phyloP scores from a whole-genome alignment of 2,888 invertebrate species.

The Xylota sylvarum region DNA sequence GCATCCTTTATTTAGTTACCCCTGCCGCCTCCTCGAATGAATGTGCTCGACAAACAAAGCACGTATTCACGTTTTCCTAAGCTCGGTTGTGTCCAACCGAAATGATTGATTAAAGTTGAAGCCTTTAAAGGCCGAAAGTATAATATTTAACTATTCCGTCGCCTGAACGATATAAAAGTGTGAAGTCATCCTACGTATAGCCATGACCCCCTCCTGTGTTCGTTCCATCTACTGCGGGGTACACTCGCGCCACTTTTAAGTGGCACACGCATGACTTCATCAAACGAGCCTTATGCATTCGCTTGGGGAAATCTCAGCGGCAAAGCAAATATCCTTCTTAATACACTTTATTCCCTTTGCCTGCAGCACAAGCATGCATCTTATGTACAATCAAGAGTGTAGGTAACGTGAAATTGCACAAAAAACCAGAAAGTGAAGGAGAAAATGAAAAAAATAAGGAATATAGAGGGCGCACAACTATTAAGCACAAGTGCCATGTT shows the following conservation, averaged over 20 bases:
- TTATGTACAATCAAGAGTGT: constrained; percentile 47
- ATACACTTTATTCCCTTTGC: constrained; percentile 24
- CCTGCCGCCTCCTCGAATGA: constrained; percentile 23
- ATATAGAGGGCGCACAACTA: constrained; percentile 74
- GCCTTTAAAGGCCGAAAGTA: constrained; percentile 39
- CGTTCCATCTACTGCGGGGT: background rate
- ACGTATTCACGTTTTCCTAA: constrained; percentile 37
- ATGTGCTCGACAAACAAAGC: constrained; percentile 53
- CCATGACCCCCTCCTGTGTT: constrained; percentile 40
- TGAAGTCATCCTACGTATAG: constrained; percentile 37
- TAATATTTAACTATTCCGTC: constrained; percentile 37
- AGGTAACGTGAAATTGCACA: constrained; percentile 48
- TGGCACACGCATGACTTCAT: constrained; percentile 75
- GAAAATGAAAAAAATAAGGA: constrained; percentile 32
- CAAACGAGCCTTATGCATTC: constrained; percentile 62
- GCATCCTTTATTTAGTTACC: constrained; percentile 48
- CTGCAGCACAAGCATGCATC: constrained; percentile 29
- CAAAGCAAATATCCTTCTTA: constrained; percentile 59
- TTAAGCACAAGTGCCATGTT: constrained; percentile 75
- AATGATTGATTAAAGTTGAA: constrained; percentile 62
- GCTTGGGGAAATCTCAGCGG: constrained; percentile 43
- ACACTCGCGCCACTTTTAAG: constrained; percentile 58
- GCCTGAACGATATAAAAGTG: constrained; percentile 25
- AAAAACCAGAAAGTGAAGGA: constrained; percentile 40
- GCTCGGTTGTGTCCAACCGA: background rate